Evolutionary conservation across 2,797 vertebrate species (phyloP), one percentile per base, ranked within the genome.

Genomic region (Xyrichtys novacula): DNA sequence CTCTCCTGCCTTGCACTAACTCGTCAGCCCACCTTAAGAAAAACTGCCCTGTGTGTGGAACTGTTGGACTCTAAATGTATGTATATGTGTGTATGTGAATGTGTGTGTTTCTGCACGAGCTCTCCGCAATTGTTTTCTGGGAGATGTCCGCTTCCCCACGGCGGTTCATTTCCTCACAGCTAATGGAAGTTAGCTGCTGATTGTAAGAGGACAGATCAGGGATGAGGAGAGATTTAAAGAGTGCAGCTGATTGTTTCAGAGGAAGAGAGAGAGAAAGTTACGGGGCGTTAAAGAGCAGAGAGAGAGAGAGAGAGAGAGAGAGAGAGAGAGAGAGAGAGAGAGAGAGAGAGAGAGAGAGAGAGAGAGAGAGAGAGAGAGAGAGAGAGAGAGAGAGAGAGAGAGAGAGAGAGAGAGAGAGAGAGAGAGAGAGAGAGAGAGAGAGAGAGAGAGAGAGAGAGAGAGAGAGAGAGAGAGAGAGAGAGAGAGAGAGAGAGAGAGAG

Each of bases 1-100:
- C 47, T 47, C 2, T 20, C 55, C 12, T 0, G 29, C 34, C 6
- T 53, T 20, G 1, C 3, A 0, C 38, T 42, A 28, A 52, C 68
- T 12, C 20, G 0, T 16, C 65, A 28, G 66, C 28, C 83, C 76
- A 83, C 83, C 83, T 88, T 83, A 88, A 88, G n/a, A 71, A 58
- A 75, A 68, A 54, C 25, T 31, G 58, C 68, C 20, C 19, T 64
- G 19, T 65, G 43, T 44, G 55, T 52, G 70, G 79, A 76, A 59
- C 52, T 28, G 19, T 52, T 69, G 53, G 44, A 54, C 6, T 12
- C 39, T 26, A 29, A 31, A 23, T 36, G 62, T 47, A 7, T 68
- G 58, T 54, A 63, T 44, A 34, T 9, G 61, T 68, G 44, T 47
- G 22, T 25, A 12, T 46, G 43, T 46, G 39, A n/a, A 6, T 20